Evolutionary conservation across 2,888 invertebrate genomes (phyloP).

Genomic region (Lepidocyrtoides sp.): DNA sequence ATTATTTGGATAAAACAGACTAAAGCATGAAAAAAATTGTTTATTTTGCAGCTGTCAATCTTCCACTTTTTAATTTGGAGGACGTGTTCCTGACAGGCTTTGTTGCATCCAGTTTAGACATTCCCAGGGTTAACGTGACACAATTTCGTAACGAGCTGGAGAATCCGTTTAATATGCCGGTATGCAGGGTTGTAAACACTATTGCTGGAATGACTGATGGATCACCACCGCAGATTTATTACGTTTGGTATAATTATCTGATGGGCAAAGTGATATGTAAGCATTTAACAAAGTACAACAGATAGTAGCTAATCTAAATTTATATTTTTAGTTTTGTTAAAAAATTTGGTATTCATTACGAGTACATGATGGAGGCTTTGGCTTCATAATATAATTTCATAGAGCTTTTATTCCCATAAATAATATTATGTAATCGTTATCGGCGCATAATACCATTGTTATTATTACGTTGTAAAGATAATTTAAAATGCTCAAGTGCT

Average conservation of each 20-base stretch:
- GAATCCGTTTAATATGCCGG: constrained; percentile 73
- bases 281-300: constrained; percentile 39
- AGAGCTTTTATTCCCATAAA: constrained; percentile 15
- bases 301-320: constrained; percentile 39
- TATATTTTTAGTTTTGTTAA: background rate
- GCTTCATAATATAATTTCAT: background rate
- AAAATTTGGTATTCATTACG: too few species aligned
- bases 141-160: constrained; percentile 77
- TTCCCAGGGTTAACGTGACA: constrained; percentile 72
- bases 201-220: constrained; percentile 81
- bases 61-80: constrained; percentile 78
- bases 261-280: constrained; percentile 71
- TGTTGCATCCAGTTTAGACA: constrained; percentile 69
- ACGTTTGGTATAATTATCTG: constrained; percentile 77
- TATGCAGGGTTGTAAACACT: constrained; percentile 60
- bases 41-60: constrained; percentile 63
- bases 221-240: constrained; percentile 66
- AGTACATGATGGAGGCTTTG: too few species aligned
- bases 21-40: background rate
- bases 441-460: too few species aligned
- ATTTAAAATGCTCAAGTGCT: too few species aligned
- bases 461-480: too few species aligned
- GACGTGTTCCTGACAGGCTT: constrained; percentile 80
- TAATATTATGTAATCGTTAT: too few species aligned
- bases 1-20: too few species aligned